A percentile compares a stretch with the other conserved stretches of the same genome.
These are phyloP conservation scores for Xerus rutilus DNA, from an alignment of 2,797 vertebrate genomes.

Conservation along the genomic window DNA sequence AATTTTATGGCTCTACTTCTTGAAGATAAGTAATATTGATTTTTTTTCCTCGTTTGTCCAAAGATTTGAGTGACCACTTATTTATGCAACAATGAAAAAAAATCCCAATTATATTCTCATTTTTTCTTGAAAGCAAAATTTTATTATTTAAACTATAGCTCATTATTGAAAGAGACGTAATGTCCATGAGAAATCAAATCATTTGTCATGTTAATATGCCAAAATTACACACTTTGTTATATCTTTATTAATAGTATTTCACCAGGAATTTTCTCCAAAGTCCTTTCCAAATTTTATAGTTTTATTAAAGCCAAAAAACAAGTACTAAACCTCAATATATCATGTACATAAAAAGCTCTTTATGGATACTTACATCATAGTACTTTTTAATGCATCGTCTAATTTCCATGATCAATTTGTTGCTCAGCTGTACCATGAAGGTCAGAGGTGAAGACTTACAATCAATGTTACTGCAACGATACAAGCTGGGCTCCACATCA, in stretches of 20 bases:
- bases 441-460: constrained; percentile 91
- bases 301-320: constrained; percentile 32
- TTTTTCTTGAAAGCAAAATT: constrained; percentile 56
- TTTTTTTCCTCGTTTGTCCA: neutral
- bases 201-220: neutral
- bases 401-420: constrained; percentile 95
- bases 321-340: constrained; percentile 26
- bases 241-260: constrained; percentile 13
- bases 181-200: constrained; percentile 35
- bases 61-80: constrained; percentile 27
- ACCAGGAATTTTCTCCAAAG: constrained; percentile 37
- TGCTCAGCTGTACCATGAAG: constrained; percentile 90
- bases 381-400: constrained; percentile 92
- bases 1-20: neutral
- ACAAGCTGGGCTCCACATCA: constrained; percentile 92
- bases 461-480: constrained; percentile 93
- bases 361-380: constrained; percentile 88
- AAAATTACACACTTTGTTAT: constrained; percentile 1
- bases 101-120: constrained; percentile 18
- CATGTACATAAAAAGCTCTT: constrained; percentile 45
- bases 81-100: constrained; percentile 41
- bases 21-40: constrained; percentile 33
- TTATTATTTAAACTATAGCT: constrained; percentile 55
- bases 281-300: constrained; percentile 33
- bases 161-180: constrained; percentile 47